Conservation (phyloP, 2,888 invertebrate genomes). For the Punctoribates punctum region DNA sequence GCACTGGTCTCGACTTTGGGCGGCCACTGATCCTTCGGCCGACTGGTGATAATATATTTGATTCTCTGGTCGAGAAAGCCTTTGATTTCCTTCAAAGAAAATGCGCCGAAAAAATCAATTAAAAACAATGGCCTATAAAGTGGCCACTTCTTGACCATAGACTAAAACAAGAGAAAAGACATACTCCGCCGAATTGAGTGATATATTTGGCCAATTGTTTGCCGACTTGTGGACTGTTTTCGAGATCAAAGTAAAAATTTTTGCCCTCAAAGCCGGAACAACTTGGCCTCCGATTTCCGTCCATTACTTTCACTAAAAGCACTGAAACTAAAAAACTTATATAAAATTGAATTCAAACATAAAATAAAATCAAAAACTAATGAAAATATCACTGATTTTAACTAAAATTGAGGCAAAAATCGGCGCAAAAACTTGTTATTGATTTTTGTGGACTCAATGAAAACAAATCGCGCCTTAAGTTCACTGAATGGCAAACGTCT, state of each 20-base stretch:
- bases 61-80: constrained; percentile 20
- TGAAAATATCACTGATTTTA: too few species aligned
- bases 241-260: constrained; percentile 35
- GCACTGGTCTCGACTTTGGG: not conserved
- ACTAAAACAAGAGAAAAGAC: not conserved
- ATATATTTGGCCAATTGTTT: constrained; percentile 17
- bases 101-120: constrained; percentile 1
- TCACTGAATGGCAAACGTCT: not conserved
- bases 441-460: not conserved
- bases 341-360: not conserved
- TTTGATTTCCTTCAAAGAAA: constrained; percentile 26
- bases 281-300: not conserved
- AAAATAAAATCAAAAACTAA: too few species aligned
- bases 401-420: too few species aligned
- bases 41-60: constrained; percentile 35
- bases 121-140: too few species aligned
- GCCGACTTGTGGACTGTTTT: constrained; percentile 28
- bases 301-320: not conserved
- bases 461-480: constrained; percentile 8
- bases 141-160: not conserved
- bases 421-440: too few species aligned
- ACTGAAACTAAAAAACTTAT: not conserved
- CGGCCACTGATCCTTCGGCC: constrained; percentile 36
- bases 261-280: not conserved
- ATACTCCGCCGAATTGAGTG: constrained; percentile 39